Conservation (phyloP, 2,797 vertebrate species). For the Aeoliscus strigatus region DNA sequence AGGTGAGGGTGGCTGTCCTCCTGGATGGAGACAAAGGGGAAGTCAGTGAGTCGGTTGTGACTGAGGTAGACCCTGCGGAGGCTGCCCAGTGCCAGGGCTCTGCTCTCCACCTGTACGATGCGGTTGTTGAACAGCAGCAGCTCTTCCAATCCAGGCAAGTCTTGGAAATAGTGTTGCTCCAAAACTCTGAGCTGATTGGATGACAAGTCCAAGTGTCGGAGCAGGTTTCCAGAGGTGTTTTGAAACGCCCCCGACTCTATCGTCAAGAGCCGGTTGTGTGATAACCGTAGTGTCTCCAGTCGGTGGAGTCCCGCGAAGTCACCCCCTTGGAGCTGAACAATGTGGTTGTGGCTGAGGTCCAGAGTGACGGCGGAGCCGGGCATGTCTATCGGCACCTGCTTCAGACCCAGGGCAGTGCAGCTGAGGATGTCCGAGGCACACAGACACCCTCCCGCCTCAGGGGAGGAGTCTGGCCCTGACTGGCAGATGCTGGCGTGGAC, state of each 20-base stretch:
- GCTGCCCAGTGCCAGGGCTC: conserved; percentile 70
- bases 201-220: conserved; percentile 86
- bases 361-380: conserved; percentile 71
- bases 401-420: conserved; percentile 75
- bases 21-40: conserved; percentile 84
- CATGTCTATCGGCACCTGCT: conserved; percentile 64
- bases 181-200: conserved; percentile 79
- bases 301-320: conserved; percentile 76
- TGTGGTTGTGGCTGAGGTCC: conserved; percentile 86
- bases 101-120: conserved; percentile 75
- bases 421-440: conserved; percentile 87
- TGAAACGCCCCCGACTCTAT: conserved; percentile 73
- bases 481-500: conserved; percentile 54
- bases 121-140: conserved; percentile 88
- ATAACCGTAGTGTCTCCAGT: conserved; percentile 75
- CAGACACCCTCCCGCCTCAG: conserved; percentile 66
- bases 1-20: conserved; percentile 74
- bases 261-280: conserved; percentile 76
- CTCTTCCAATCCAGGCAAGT: conserved; percentile 77
- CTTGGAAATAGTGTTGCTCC: conserved; percentile 77
- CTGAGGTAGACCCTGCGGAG: conserved; percentile 86
- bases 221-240: conserved; percentile 66
- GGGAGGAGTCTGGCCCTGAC: background rate
- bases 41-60: conserved; percentile 83
- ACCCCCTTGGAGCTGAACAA: conserved; percentile 65